Evolutionary conservation across 2,797 vertebrate genomes (phyloP), one percentile per base, ranked within the genome.

Genomic region (Sebastes oblongus): DNA sequence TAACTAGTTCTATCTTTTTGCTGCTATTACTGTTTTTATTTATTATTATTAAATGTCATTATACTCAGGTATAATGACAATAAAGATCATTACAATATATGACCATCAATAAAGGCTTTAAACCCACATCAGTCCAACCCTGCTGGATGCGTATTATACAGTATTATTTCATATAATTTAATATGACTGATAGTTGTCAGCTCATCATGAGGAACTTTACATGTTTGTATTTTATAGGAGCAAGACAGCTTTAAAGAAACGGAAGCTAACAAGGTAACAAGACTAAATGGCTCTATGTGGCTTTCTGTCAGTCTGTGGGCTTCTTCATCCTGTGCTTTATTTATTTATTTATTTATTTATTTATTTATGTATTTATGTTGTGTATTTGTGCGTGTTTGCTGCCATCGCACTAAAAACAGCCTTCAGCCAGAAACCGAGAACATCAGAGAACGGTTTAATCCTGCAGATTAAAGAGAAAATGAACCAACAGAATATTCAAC

Each of bases 171-270:
- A 22, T 64, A 14, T 39, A n/a, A 18, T 46, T 46, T 24, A 64
- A 24, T 16, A 14, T 24, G 34, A 36, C 34, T 36, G 34, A 36
- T 36, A 11, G 34, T 36, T 36, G 34, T 36, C 34, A 36, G 34
- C 11, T 12, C 62, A 30, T 81, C 75, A 59, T 70, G 69, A 83
- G 30, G 58, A 73, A 74, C 16, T 88, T 64, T 30, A 78, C 67
- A 25, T 84, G 36, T 86, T 75, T 93, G 78, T 93, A 65, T 93
- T 92, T 94, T 87, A 22, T 93, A 99, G 98, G 98, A 97, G 96
- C 95, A 99, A 99, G 96, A 98, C 98, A 8, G 98, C 97, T 72
- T 93, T 99, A 92, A 99, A 99, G 97, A 99, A 98, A 95, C 96
- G 97, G 93, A 99, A 98, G 87, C 92, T 99, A 86, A 98, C 98